Conservation (phyloP, 30 jellyfish, hydroid and myxozoan genomes). For the Hydractinia echinata region DNA sequence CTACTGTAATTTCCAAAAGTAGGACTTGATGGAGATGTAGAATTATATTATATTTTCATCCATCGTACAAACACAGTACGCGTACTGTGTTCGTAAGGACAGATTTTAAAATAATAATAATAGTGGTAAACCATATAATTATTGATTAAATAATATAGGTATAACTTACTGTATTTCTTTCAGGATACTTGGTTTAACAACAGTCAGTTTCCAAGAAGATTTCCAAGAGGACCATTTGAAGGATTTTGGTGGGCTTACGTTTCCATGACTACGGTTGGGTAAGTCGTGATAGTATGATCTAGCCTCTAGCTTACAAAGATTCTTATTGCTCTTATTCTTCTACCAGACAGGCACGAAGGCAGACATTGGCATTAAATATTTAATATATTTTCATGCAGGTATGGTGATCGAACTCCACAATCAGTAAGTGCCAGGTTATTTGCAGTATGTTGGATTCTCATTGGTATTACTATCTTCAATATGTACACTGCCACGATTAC, state of each 20-base stretch:
- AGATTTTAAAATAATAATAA: too few relatives aligned
- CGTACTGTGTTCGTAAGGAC: too few relatives aligned
- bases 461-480: neutral
- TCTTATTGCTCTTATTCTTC: neutral
- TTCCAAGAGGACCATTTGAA: constrained; percentile 64
- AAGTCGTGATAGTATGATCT: neutral
- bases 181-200: constrained; percentile 77
- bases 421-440: neutral
- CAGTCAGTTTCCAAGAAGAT: constrained; percentile 57
- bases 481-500: neutral
- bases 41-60: too few relatives aligned
- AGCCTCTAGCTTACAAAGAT: neutral
- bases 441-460: neutral
- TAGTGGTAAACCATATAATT: too few relatives aligned
- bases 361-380: too few relatives aligned
- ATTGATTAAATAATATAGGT: too few relatives aligned
- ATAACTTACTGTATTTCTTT: neutral
- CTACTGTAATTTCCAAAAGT: too few relatives aligned
- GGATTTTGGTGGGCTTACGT: constrained; percentile 85
- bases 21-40: too few relatives aligned
- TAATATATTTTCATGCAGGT: neutral
- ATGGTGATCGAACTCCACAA: neutral
- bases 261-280: constrained; percentile 78
- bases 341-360: too few relatives aligned
- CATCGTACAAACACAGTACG: too few relatives aligned